Evolutionary conservation across 1,140 invertebrate species (phyloP), one percentile per base, ranked within the genome.

Genomic region (Zaprionus kolodkinae): DNA sequence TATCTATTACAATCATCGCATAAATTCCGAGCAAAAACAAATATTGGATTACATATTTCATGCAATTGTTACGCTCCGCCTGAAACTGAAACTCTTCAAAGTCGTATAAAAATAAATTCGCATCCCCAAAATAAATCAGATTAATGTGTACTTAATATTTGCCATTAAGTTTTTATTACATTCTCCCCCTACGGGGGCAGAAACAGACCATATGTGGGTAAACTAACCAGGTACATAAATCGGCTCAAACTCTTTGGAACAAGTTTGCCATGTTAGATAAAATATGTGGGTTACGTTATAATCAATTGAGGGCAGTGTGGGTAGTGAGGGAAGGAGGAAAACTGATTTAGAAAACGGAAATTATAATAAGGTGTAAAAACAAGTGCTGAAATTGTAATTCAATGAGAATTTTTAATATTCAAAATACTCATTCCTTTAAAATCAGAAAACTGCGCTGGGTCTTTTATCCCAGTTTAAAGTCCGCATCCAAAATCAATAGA

Each of bases 91-190:
- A 77, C 56, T 83, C 65, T 50, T 43, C 52, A 78, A 89, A 76
- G 43, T 88, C 77, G 6, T 45, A 80, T 88, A 88, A 76, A 77
- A 88, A 87, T 85, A 84, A 85, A 85, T 81, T 64, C 40, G 35
- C 60, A 67, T 62, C 30, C 25, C 17, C 25, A 12, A 68, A 68
- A 76, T 89, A 81, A 81, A 89, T 89, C 85, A 88, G 83, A 79
- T 89, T 74, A 89, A 88, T 88, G 85, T 70, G 75, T 81, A 79
- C 85, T 72, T 78, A 79, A 88, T 85, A 88, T 79, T 73, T 85
- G 66, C 64, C 72, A 89, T 88, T 89, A 85, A 63, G 64, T 72
- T 89, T 88, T 89, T 89, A 88, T 88, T 85, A 64, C 85, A 63
- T 62, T 72, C 30, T 30, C 55, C 61, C 25, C 59, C 40, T 21